These are phyloP conservation scores for Blastobasis lacticolella DNA, from an alignment of 2,888 invertebrate species.

Conservation along the genomic window DNA sequence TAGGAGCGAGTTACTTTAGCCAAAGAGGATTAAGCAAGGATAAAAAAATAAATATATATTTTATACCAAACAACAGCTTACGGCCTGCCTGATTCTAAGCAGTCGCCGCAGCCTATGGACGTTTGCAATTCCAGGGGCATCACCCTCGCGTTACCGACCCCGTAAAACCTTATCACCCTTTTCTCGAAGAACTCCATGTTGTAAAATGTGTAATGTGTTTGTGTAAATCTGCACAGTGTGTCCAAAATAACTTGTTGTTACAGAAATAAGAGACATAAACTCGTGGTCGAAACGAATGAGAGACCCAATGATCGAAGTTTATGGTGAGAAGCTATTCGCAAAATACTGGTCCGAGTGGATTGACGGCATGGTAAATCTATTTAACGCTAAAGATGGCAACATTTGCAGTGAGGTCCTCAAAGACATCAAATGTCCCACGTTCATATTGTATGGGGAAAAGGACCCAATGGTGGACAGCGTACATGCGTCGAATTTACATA, in stretches of 20 bases:
- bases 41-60: too few species aligned
- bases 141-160: too few species aligned
- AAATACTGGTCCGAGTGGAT: conserved; percentile 79
- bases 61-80: too few species aligned
- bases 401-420: conserved; percentile 75
- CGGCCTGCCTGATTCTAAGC: too few species aligned
- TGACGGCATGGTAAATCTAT: conserved; percentile 76
- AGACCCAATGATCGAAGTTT: conserved; percentile 77
- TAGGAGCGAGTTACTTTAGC: too few species aligned
- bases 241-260: conserved; percentile 17
- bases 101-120: too few species aligned
- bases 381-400: conserved; percentile 79
- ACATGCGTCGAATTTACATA: conserved; percentile 82
- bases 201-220: too few species aligned
- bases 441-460: conserved; percentile 88
- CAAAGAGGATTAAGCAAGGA: too few species aligned
- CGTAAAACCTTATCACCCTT: too few species aligned
- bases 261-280: conserved; percentile 71
- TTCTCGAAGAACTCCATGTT: too few species aligned
- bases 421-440: conserved; percentile 81
- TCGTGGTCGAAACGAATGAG: conserved; percentile 83
- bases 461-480: conserved; percentile 84
- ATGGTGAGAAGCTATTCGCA: conserved; percentile 78
- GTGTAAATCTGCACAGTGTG: too few species aligned
- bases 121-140: too few species aligned